phyloP scores from a whole-genome alignment of 2,888 invertebrate species.

The Chymomyza procnemis region DNA sequence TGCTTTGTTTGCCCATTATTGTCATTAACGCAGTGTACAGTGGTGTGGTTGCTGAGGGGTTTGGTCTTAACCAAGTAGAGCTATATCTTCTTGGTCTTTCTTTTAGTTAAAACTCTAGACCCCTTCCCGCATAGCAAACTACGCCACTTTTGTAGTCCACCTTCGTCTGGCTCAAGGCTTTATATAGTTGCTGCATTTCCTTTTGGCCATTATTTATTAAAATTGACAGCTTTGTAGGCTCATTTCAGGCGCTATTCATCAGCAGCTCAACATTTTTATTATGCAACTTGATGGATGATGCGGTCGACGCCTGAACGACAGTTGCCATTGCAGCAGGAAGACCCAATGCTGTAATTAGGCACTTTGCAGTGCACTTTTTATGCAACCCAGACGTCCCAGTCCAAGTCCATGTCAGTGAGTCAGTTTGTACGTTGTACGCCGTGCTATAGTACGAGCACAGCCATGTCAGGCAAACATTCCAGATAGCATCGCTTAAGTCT shows the following conservation, averaged over 20 bases:
- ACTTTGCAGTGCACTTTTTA: conserved; percentile 34
- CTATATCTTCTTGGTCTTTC: no score
- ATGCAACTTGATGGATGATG: conserved; percentile 76
- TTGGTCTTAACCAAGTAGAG: no score
- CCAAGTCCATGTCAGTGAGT: conserved; percentile 11
- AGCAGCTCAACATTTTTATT: conserved; percentile 74
- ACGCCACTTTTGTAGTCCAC: neutral
- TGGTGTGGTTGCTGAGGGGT: neutral
- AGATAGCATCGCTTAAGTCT: conserved; percentile 5
- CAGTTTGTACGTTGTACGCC: conserved; percentile 26
- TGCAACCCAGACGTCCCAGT: neutral
- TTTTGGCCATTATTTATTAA: conserved; percentile 75
- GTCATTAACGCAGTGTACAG: conserved; percentile 50
- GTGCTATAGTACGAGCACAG: conserved; percentile 5
- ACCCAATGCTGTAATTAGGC: conserved; percentile 63
- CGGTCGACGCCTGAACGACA: conserved; percentile 65
- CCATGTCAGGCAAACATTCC: neutral
- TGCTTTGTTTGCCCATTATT: conserved; percentile 71
- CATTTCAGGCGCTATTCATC: conserved; percentile 77
- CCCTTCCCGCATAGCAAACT: neutral
- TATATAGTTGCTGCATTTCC: conserved; percentile 26
- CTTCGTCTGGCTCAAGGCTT: neutral
- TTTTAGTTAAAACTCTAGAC: no score
- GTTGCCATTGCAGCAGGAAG: conserved; percentile 37
- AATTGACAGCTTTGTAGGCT: conserved; percentile 77